Conservation (phyloP, 2,888 invertebrate genomes). For the Noctua fimbriata region DNA sequence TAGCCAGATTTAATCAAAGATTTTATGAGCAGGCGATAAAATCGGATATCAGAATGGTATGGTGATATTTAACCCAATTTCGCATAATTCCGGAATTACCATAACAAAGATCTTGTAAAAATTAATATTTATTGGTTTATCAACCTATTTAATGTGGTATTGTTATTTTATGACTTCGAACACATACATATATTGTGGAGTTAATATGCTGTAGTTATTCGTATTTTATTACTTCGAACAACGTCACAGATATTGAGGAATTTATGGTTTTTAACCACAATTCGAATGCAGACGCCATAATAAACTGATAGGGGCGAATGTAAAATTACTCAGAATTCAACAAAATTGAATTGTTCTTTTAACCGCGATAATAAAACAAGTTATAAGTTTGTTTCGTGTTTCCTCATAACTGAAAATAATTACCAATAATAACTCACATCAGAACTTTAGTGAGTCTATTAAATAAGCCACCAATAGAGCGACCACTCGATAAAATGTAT, state of each 20-base stretch:
- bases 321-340: background rate
- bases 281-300: background rate
- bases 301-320: background rate
- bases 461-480: constrained; percentile 7
- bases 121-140: constrained; percentile 19
- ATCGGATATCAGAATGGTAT: constrained; percentile 23
- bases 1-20: constrained; percentile 47
- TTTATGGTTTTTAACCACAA: constrained; percentile 6
- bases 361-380: constrained; percentile 28
- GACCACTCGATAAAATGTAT: constrained; percentile 1
- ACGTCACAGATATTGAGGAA: background rate
- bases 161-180: background rate
- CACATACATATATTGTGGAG: background rate
- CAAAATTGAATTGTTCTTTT: constrained; percentile 2
- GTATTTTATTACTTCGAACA: background rate
- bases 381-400: background rate
- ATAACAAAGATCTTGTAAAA: constrained; percentile 5
- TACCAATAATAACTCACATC: constrained; percentile 9
- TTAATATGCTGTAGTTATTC: background rate
- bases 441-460: constrained; percentile 9
- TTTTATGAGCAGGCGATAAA: constrained; percentile 50
- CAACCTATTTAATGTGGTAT: background rate
- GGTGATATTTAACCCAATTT: constrained; percentile 49
- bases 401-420: constrained; percentile 28
- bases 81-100: constrained; percentile 15